phyloP scores from a whole-genome alignment of 2,888 invertebrate species.

The Philhelius pedissequus region DNA sequence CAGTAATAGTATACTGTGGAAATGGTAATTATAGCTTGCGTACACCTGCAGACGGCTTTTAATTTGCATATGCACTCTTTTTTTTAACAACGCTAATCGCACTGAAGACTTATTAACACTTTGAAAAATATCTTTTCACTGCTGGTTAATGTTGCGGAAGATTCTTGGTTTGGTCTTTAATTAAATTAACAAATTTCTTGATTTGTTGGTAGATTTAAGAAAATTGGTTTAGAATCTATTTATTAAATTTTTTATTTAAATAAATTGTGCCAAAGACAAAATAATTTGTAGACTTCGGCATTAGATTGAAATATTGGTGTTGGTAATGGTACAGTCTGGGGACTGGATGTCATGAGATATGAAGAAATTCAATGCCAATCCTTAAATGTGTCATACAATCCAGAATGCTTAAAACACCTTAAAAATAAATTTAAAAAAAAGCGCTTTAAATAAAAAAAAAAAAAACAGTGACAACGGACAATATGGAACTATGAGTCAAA shows the following conservation, averaged over 20 bases:
- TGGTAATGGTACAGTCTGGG: too few species aligned
- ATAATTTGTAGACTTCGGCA: background rate
- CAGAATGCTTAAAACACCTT: too few species aligned
- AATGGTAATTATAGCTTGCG: background rate
- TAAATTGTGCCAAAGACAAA: background rate
- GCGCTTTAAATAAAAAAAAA: too few species aligned
- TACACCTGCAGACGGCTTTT: background rate
- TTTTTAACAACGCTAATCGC: background rate
- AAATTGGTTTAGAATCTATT: background rate
- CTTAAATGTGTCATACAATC: too few species aligned
- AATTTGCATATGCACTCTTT: slow-evolving; percentile 21
- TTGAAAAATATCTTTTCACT: background rate
- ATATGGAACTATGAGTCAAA: background rate
- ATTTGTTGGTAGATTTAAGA: background rate
- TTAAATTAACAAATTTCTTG: background rate
- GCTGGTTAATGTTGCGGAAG: background rate
- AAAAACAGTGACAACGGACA: too few species aligned
- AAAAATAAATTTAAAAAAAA: too few species aligned
- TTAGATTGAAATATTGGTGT: too few species aligned
- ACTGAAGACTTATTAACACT: background rate
- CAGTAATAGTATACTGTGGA: background rate
- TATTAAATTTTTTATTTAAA: background rate
- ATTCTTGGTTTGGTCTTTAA: background rate
- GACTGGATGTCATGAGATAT: too few species aligned
- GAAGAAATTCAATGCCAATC: too few species aligned